phyloP scores from a whole-genome alignment of 2,888 invertebrate genomes.

The Rotaria magnacalcarata region DNA sequence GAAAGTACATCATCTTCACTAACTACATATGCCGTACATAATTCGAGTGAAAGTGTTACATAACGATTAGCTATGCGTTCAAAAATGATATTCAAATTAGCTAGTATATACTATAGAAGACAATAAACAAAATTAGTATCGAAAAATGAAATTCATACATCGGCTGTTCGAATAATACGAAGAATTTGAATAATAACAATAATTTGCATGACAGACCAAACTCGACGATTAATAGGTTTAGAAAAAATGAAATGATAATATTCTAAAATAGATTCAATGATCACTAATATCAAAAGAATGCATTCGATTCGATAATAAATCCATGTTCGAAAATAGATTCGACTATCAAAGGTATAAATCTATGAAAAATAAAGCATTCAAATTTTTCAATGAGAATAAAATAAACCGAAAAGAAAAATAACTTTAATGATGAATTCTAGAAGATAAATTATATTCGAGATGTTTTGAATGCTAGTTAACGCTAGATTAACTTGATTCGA shows the following conservation, averaged over 20 bases:
- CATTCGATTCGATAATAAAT: not conserved
- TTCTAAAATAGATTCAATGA: not conserved
- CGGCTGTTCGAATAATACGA: not conserved
- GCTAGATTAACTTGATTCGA: no score
- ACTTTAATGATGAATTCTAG: no score
- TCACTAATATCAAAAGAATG: not conserved
- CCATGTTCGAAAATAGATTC: not conserved
- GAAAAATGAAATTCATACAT: not conserved
- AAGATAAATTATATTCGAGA: no score
- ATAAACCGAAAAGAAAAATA: not conserved
- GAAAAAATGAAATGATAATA: not conserved
- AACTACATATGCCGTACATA: not conserved
- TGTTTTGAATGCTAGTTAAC: no score
- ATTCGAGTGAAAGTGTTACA: not conserved
- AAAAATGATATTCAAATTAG: not conserved
- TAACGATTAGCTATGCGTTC: slow-evolving; percentile 8
- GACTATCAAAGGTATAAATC: not conserved
- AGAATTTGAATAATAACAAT: not conserved
- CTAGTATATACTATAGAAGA: not conserved
- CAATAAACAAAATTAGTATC: no score
- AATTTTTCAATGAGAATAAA: not conserved
- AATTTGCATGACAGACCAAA: not conserved
- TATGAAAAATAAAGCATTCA: not conserved
- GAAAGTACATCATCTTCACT: slow-evolving; percentile 6
- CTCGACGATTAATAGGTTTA: not conserved